A percentile compares a stretch with the other conserved stretches of the same genome.
Evolutionary conservation across 2,113 vertebrate species (phyloP).

Genomic region (Scopus umbretta): DNA sequence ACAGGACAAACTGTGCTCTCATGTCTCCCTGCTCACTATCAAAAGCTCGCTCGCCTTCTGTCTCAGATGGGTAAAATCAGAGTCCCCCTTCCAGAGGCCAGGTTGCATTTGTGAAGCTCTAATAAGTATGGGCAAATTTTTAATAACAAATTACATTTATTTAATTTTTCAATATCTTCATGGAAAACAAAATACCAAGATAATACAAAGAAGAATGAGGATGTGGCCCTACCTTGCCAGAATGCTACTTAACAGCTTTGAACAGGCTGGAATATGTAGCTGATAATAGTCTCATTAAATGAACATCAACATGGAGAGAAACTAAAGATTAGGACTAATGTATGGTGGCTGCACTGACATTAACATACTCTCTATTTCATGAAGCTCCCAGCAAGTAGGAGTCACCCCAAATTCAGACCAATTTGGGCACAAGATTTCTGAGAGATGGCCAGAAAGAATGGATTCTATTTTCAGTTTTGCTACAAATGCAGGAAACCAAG

Average conservation of each 20-base stretch:
- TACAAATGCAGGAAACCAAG: background rate
- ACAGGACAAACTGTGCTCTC: background rate
- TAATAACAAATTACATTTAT: background rate
- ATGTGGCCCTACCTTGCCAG: background rate
- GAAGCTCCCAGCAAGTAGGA: background rate
- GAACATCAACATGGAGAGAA: background rate
- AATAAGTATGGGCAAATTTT: background rate
- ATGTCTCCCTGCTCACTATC: fast-evolving
- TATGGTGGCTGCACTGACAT: background rate
- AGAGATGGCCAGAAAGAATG: background rate
- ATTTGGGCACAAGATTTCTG: background rate
- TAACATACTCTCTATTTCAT: background rate
- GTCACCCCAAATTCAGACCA: background rate
- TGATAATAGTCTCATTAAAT: background rate
- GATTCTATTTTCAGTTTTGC: background rate
- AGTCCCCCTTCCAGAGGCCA: background rate
- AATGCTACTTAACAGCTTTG: background rate
- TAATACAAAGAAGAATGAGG: background rate
- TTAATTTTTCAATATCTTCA: background rate
- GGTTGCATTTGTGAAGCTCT: background rate
- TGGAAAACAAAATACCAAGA: background rate
- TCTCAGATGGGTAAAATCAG: background rate
- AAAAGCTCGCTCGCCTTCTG: background rate
- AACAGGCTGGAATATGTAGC: background rate
- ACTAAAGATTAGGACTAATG: background rate